Evolutionary conservation across 1,140 invertebrate genomes (phyloP), one percentile per base, ranked within the genome.

Genomic region (Samia ricini): DNA sequence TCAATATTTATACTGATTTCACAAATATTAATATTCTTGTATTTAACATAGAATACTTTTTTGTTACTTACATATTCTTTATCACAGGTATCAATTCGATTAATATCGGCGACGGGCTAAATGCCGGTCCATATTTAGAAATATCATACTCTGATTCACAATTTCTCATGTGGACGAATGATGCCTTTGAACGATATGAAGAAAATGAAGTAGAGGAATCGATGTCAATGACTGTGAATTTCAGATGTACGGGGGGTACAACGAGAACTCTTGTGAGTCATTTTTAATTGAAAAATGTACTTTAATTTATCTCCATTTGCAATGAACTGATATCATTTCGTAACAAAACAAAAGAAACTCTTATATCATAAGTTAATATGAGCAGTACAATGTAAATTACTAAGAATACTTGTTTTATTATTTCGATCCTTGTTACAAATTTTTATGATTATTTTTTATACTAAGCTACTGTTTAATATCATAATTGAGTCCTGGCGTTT

Each of bases 161-260:
- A 4, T 77, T 85, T 19, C 68, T 65, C 2, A 60, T 86, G 18
- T 29, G 55, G 4, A 81, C 83, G 5, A 86, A 74, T 33, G 56
- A 72, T 10, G 57, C 48, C 0, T 88, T 66, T 63, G 36, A 57
- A 52, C 56, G 74, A 18, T 88, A 84, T 57, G 85, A 88, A 59
- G 78, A 85, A 63, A n/a, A 72, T 50, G 83, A 88, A 64, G 85
- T 78, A 0, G 48, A 48, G 0, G 15, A 33, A 2, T 33, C 59
- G 4, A 77, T 84, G 24, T 64, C 67, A 21, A 59, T 81, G 2
- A 76, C 71, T n/a, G 68, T 79, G 6, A 65, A 36, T 1, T 85
- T 85, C 56, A 69, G 54, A 51, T 88, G 85, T 52, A 61, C 69
- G 4, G 72, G 61, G 6, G 74, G 77, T 5, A 58, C 56, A 0